Evolutionary conservation across 2,888 invertebrate genomes (phyloP).

Genomic region (Crematogaster levior): DNA sequence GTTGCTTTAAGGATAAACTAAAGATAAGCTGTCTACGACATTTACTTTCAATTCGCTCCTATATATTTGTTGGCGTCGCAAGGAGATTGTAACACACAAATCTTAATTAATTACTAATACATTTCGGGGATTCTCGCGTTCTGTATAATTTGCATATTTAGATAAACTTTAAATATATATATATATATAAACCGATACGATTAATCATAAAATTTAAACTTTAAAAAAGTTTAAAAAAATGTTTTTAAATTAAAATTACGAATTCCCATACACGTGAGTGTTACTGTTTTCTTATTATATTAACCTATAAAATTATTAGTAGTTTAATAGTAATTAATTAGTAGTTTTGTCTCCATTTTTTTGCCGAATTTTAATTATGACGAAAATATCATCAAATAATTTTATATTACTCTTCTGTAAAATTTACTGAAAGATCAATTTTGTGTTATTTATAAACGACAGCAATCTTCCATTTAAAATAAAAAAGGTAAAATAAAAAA

Average conservation of each 20-base stretch:
- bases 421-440: not conserved
- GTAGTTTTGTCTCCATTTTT: not conserved
- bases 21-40: slow-evolving; percentile 26
- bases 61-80: slow-evolving; percentile 13
- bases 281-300: not conserved
- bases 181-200: slow-evolving; percentile 9
- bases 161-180: not conserved
- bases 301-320: not conserved
- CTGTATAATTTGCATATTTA: not conserved
- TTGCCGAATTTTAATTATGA: not conserved
- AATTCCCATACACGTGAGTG: not conserved
- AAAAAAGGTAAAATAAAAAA: not conserved
- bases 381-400: not conserved
- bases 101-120: slow-evolving; percentile 39
- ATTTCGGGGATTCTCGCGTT: not conserved
- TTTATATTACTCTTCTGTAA: not conserved
- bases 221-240: too few species aligned
- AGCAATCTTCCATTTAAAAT: not conserved
- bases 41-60: slow-evolving; percentile 41
- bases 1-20: slow-evolving; percentile 20
- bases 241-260: not conserved
- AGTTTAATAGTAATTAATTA: too few species aligned
- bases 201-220: not conserved
- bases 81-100: slow-evolving; percentile 28
- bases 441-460: not conserved